These are phyloP conservation scores for Pangasius mekongensis DNA, from an alignment of 2,797 vertebrate genomes.

Conservation along the genomic window DNA sequence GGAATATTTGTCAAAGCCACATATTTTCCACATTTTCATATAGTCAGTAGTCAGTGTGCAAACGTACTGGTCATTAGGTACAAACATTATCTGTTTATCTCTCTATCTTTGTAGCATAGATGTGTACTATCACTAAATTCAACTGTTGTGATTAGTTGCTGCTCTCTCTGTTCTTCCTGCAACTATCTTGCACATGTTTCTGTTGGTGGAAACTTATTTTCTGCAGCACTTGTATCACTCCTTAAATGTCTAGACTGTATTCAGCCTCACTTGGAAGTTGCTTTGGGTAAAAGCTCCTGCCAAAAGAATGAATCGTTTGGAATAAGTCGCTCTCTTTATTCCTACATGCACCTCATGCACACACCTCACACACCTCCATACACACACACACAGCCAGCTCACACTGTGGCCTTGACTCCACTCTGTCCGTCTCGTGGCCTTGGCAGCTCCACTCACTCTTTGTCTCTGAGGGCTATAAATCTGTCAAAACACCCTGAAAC, in stretches of 20 bases:
- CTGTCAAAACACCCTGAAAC: constrained; percentile 66
- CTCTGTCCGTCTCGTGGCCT: constrained; percentile 63
- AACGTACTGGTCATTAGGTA: not conserved
- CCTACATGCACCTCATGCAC: not conserved
- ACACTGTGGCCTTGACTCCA: constrained; percentile 22
- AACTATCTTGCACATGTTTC: not conserved
- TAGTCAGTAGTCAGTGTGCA: not conserved
- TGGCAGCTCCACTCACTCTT: constrained; percentile 36
- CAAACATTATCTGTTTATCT: not conserved
- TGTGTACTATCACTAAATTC: not conserved
- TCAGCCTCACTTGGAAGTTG: constrained; percentile 3
- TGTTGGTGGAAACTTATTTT: not conserved
- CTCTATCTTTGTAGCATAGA: not conserved
- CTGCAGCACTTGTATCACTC: not conserved
- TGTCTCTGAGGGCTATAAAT: constrained; percentile 71
- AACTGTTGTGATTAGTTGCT: not conserved
- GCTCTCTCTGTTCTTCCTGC: not conserved
- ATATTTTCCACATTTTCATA: not conserved
- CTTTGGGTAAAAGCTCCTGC: not conserved
- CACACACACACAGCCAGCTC: constrained; percentile 44
- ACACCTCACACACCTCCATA: constrained; percentile 2
- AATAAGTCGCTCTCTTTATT: not conserved
- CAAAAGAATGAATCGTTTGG: not conserved
- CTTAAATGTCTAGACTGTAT: constrained; percentile 41
- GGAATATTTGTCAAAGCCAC: not conserved